These are phyloP conservation scores for Dynastes tityus DNA, from an alignment of 2,888 invertebrate species.

Conservation along the genomic window DNA sequence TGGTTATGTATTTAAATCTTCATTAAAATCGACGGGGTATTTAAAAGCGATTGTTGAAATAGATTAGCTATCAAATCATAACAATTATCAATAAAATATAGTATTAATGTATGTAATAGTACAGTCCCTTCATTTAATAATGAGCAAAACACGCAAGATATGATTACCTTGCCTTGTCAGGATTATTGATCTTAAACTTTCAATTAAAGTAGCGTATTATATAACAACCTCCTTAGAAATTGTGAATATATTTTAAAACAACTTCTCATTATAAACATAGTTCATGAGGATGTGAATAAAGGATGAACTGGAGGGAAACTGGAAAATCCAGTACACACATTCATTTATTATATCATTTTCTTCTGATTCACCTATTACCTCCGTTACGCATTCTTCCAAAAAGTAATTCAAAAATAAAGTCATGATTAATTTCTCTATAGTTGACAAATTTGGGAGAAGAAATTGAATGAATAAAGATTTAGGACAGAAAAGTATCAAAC, in stretches of 20 bases:
- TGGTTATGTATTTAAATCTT: not conserved
- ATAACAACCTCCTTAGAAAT: no score
- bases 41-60: not conserved
- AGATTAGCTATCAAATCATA: not conserved
- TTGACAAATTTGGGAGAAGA: conserved; percentile 2
- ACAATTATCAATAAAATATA: no score
- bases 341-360: not conserved
- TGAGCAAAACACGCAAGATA: no score
- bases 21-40: not conserved
- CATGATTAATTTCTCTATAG: conserved; percentile 26
- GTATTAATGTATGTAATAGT: no score
- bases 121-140: no score
- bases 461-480: not conserved
- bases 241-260: not conserved
- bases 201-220: no score
- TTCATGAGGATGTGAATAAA: not conserved
- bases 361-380: not conserved
- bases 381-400: conserved; percentile 13
- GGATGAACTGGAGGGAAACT: not conserved
- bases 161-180: no score
- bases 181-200: no score
- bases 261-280: not conserved
- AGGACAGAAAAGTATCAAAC: not conserved
- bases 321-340: conserved; percentile 1
- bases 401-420: conserved; percentile 27